Conservation (phyloP, 2,888 invertebrate species). For the Alviniconcha strummeri region DNA sequence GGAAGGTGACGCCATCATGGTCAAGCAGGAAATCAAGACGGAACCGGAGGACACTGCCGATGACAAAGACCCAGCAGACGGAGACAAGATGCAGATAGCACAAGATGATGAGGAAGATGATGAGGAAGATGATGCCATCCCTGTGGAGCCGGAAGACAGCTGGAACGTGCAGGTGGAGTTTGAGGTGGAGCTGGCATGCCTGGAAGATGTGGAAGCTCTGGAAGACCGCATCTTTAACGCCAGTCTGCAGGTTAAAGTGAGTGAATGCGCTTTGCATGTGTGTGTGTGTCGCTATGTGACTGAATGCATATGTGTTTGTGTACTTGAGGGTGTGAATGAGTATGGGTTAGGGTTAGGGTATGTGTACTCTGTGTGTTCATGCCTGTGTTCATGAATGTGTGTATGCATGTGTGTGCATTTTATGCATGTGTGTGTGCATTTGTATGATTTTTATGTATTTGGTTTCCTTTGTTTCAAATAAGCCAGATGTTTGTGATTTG, state of each 20-base stretch:
- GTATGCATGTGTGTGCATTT: too few species aligned
- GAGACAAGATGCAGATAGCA: conserved; percentile 26
- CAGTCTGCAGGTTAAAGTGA: conserved; percentile 70
- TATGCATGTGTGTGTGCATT: too few species aligned
- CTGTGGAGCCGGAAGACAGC: conserved; percentile 59
- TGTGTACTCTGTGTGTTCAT: too few species aligned
- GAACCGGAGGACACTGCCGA: background rate
- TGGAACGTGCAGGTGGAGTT: conserved; percentile 83
- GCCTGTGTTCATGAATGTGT: too few species aligned
- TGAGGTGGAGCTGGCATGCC: conserved; percentile 86
- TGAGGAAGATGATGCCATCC: conserved; percentile 51
- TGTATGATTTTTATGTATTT: too few species aligned
- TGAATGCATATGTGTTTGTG: too few species aligned
- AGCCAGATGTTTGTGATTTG: too few species aligned
- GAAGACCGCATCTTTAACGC: conserved; percentile 71
- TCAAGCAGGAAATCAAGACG: conserved; percentile 1
- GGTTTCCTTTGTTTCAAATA: too few species aligned
- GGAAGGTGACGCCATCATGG: too few species aligned
- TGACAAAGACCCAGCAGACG: conserved; percentile 12
- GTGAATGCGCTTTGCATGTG: conserved; percentile 14
- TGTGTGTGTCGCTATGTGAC: too few species aligned
- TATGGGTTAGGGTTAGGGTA: too few species aligned
- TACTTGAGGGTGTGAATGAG: too few species aligned
- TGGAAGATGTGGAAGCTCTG: conserved; percentile 77
- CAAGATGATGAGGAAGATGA: conserved; percentile 31